Conservation (phyloP, 2,113 vertebrate genomes). For the Channa argus region DNA sequence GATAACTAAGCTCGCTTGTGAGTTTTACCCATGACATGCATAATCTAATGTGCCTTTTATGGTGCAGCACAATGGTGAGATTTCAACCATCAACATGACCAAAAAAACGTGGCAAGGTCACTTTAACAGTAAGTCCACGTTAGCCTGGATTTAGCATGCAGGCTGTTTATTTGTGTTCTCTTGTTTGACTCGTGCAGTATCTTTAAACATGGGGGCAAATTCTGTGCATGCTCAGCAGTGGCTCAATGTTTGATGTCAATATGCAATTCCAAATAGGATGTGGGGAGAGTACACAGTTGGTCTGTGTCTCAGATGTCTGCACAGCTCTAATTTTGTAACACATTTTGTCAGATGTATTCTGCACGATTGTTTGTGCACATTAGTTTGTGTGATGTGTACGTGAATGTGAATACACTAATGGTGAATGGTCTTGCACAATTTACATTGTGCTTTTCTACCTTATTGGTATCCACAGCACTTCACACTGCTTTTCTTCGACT, state of each 20-base stretch:
- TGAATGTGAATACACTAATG: not conserved
- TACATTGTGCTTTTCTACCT: too few species aligned
- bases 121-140: constrained; percentile 15
- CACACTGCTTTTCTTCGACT: too few species aligned
- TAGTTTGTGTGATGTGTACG: constrained; percentile 19
- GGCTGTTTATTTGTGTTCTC: constrained; percentile 50
- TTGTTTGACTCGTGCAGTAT: constrained; percentile 52
- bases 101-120: constrained; percentile 58
- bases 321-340: constrained; percentile 41
- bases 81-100: constrained; percentile 37
- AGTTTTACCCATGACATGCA: too few species aligned
- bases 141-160: not conserved
- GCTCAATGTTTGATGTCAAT: constrained; percentile 74
- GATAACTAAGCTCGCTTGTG: too few species aligned
- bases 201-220: constrained; percentile 58
- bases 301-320: constrained; percentile 46
- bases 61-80: constrained; percentile 40
- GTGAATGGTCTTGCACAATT: too few species aligned
- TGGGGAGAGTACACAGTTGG: constrained; percentile 57
- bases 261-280: constrained; percentile 51
- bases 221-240: constrained; percentile 61
- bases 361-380: not conserved
- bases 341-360: constrained; percentile 18
- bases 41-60: constrained; percentile 13
- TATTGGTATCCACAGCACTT: too few species aligned